Conservation (phyloP, 2,888 invertebrate species). For the Euzophera pinguis region DNA sequence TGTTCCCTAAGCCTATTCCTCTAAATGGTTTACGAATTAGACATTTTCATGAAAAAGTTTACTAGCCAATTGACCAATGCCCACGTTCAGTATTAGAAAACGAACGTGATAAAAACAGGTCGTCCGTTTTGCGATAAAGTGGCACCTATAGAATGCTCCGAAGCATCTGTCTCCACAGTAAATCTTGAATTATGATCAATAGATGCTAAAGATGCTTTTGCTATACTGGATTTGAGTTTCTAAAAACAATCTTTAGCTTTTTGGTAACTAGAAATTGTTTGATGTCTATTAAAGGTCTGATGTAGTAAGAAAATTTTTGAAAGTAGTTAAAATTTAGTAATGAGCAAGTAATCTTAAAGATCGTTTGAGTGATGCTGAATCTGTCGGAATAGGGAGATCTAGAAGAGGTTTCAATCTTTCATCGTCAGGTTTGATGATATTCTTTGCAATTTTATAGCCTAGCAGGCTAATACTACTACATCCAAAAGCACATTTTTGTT, state of each 20-base stretch:
- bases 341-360: neutral
- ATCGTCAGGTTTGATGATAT: neutral
- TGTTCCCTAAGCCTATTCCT: too few species aligned
- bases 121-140: conserved; percentile 12
- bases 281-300: neutral
- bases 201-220: too few species aligned
- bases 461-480: neutral
- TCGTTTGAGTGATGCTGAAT: neutral
- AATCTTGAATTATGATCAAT: too few species aligned
- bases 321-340: neutral
- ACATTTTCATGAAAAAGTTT: too few species aligned
- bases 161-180: conserved; percentile 7
- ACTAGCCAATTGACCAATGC: too few species aligned
- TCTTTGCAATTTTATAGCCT: neutral
- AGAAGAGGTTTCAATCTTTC: neutral
- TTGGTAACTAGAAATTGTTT: neutral
- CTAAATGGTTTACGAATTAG: too few species aligned
- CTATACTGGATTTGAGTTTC: conserved; percentile 14
- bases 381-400: neutral
- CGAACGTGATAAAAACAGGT: conserved; percentile 14
- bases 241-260: conserved; percentile 8
- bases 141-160: conserved; percentile 12
- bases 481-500: neutral
- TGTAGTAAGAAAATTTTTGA: neutral
- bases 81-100: neutral